These are phyloP conservation scores for Cheirogaleus medius DNA, from an alignment of 2,113 vertebrate species.

Conservation along the genomic window DNA sequence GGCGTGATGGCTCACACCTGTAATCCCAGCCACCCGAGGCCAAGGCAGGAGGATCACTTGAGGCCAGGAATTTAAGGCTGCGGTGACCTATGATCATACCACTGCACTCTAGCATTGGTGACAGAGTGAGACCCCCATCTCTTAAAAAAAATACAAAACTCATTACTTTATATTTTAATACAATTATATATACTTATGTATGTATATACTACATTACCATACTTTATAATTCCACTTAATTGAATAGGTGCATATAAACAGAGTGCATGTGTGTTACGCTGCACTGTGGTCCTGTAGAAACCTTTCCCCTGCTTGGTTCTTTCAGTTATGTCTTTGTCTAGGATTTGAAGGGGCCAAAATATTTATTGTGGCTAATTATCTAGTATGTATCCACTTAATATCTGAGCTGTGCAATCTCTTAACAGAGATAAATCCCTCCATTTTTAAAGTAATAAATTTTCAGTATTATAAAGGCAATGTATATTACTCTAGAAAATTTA, in stretches of 20 bases:
- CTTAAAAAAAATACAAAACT: neutral
- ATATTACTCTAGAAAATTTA: neutral
- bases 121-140: too few relatives aligned
- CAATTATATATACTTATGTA: neutral
- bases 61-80: too few relatives aligned
- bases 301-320: neutral
- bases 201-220: neutral
- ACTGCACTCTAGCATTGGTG: too few relatives aligned
- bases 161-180: neutral
- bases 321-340: conserved; percentile 9
- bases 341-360: neutral
- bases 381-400: neutral
- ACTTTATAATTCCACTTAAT: neutral
- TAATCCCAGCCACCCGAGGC: too few relatives aligned
- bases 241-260: neutral
- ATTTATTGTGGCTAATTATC: neutral
- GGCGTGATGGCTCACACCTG: too few relatives aligned
- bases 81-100: too few relatives aligned
- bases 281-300: neutral
- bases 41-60: too few relatives aligned
- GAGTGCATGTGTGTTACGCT: neutral
- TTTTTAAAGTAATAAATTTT: neutral
- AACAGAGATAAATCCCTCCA: neutral
- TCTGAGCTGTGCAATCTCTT: neutral
- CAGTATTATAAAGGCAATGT: neutral